phyloP scores from a whole-genome alignment of 2,797 vertebrate genomes.

The Eulemur rubriventer region DNA sequence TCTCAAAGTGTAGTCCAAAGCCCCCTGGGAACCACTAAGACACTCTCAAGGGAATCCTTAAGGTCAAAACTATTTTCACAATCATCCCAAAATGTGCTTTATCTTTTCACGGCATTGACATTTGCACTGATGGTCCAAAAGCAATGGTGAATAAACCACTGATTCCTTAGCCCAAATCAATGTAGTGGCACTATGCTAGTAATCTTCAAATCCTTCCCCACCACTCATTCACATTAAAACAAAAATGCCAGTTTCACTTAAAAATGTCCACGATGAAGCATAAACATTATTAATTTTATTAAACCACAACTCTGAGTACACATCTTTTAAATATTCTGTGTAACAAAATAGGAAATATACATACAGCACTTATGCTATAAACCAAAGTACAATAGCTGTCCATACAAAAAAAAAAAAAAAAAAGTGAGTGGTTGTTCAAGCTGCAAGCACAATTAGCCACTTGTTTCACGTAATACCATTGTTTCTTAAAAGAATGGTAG shows the following conservation, averaged over 20 bases:
- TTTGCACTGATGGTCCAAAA: background rate
- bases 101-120: background rate
- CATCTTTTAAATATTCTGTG: background rate
- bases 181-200: no score
- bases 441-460: background rate
- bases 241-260: background rate
- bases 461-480: background rate
- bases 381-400: background rate
- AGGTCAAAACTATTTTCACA: slow-evolving; percentile 8
- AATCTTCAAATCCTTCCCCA: background rate
- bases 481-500: background rate
- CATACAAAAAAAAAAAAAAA: background rate
- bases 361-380: background rate
- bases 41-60: background rate
- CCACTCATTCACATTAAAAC: background rate
- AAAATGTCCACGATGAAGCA: background rate
- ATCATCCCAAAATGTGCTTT: background rate
- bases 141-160: background rate
- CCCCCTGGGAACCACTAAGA: background rate
- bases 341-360: background rate
- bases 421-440: background rate
- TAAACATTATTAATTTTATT: background rate
- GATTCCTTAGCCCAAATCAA: background rate
- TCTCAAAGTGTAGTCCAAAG: background rate
- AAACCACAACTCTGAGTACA: background rate